A percentile compares a stretch with the other conserved stretches of the same genome.
These are phyloP conservation scores for Harpegnathos saltator DNA, from an alignment of 1,140 invertebrate species.

Conservation along the genomic window DNA sequence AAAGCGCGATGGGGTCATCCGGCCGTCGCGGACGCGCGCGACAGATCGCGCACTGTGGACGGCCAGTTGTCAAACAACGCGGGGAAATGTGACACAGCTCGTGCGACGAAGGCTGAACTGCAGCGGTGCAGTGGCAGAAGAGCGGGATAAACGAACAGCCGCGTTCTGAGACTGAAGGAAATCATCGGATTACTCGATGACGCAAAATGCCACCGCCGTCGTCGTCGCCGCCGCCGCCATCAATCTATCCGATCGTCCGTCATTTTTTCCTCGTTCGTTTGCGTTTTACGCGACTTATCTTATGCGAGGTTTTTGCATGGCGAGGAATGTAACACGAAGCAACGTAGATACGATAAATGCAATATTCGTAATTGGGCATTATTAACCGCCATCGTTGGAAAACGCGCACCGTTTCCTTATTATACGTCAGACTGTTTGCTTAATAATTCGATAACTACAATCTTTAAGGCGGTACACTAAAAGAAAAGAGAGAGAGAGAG, in stretches of 20 bases:
- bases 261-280: conserved; percentile 36
- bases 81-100: conserved; percentile 38
- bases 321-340: neutral
- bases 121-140: no score
- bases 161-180: neutral
- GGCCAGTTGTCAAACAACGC: conserved; percentile 49
- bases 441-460: conserved; percentile 39
- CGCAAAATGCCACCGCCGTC: no score
- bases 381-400: conserved; percentile 35
- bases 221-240: no score
- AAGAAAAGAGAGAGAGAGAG: neutral
- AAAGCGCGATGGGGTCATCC: conserved; percentile 64
- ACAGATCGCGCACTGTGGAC: conserved; percentile 45
- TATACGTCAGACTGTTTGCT: conserved; percentile 31
- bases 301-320: neutral
- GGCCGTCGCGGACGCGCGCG: neutral
- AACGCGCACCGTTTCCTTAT: conserved; percentile 22
- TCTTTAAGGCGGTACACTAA: conserved; percentile 25
- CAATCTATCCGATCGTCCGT: neutral
- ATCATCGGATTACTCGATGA: conserved; percentile 12
- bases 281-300: conserved; percentile 18
- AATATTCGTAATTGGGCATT: conserved; percentile 34
- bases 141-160: no score
- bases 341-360: conserved; percentile 20
- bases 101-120: conserved; percentile 11